Evolutionary conservation across 2,888 invertebrate species (phyloP), one percentile per base, ranked within the genome.

Genomic region (Cephus pygmeus): DNA sequence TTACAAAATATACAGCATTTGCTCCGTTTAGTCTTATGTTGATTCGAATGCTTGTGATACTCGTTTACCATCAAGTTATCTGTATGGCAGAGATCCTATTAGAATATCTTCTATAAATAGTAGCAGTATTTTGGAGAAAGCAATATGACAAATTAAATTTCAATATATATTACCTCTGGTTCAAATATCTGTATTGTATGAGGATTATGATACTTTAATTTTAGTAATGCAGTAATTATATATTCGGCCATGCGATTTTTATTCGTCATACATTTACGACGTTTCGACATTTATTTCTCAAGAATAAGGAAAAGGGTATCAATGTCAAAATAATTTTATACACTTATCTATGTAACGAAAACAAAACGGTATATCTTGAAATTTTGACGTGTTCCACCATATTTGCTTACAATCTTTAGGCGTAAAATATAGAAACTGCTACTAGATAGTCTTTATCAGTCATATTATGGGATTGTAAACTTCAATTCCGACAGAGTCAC

Each of bases 21-120:
- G 56, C 23, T 56, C 23, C 9, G 6, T 9, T 56, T 23, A 9
- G 23, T 23, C 9, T 23, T 56, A 23, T 56, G 56, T 9, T 23
- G 56, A 23, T 56, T 56, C 9, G 23, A 56, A 56, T 15, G 23
- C 23, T 15, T 56, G 1, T 23, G 23, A 56, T 23, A 23, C 23
- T 23, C 9, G 56, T 56, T 56, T 56, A 56, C 6, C 56, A 23
- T 56, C 56, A 56, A 56, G 56, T 56, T 56, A 71, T 71, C 71
- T 34, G 34, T 71, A 33, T 71, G 34, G 71, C 34, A 71, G 30
- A 71, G 31, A 71, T 31, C 71, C 71, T 71, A 34, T 71, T 71
- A 71, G 11, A 71, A 71, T 71, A 71, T 12, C 31, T 71, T 71
- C 31, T 71, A 71, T 71, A 71, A 71, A 71, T 71, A 12, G 34